phyloP scores from a whole-genome alignment of 2,797 vertebrate species.

The Sebastes steindachneri region DNA sequence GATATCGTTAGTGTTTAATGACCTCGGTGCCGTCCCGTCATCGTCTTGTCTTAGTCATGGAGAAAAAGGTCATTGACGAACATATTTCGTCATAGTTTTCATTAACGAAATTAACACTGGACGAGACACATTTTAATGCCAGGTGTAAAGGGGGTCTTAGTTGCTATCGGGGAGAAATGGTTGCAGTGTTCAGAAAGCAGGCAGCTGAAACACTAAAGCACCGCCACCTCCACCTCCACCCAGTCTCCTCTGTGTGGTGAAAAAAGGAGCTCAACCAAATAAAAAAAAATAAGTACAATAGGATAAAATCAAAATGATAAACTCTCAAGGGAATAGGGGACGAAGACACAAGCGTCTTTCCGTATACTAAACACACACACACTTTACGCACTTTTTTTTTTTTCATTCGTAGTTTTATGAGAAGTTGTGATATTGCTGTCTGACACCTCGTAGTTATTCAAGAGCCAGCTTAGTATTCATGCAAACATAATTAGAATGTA shows the following conservation, averaged over 20 bases:
- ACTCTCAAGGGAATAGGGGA: background rate
- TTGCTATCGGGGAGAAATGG: conserved; percentile 19
- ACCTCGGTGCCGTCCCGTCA: too few relatives aligned
- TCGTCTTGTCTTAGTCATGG: too few relatives aligned
- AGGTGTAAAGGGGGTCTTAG: background rate
- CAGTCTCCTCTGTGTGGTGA: background rate
- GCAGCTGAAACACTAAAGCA: background rate
- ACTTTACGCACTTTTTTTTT: background rate
- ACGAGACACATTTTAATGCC: background rate
- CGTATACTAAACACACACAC: background rate
- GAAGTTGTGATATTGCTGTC: conserved; percentile 43
- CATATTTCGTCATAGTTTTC: too few relatives aligned
- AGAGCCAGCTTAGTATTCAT: conserved; percentile 66
- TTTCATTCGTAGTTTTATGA: conserved; percentile 20
- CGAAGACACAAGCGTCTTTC: background rate
- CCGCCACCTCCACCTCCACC: background rate
- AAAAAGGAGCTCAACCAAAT: background rate
- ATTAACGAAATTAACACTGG: too few relatives aligned
- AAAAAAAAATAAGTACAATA: background rate
- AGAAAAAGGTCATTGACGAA: too few relatives aligned
- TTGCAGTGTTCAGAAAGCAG: conserved; percentile 12
- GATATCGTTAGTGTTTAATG: too few relatives aligned
- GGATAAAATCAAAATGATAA: conserved; percentile 18
- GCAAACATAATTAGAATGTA: conserved; percentile 69
- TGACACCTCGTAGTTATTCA: conserved; percentile 54